Percentiles rank a stretch among this genome's conserved stretches.
Evolutionary conservation across 1,140 invertebrate genomes (phyloP).

Genomic region (Protaetia brevitarsis): DNA sequence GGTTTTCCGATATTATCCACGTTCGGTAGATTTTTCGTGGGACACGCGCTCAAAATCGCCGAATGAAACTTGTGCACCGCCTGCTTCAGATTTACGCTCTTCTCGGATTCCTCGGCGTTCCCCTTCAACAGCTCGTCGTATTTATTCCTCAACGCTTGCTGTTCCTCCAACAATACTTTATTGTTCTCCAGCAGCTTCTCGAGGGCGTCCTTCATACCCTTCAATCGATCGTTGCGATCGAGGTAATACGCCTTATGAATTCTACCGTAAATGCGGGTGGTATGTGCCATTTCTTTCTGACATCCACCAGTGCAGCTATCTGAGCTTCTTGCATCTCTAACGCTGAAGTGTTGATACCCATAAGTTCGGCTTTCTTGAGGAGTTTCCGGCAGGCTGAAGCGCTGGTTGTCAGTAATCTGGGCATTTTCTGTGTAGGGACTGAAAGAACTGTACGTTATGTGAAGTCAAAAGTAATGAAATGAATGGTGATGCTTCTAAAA

Average conservation of each 20-base stretch:
- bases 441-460: conserved; percentile 24
- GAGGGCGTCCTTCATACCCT: conserved; percentile 71
- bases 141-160: conserved; percentile 68
- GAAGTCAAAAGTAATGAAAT: conserved; percentile 8
- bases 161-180: conserved; percentile 64
- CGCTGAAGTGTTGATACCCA: conserved; percentile 79
- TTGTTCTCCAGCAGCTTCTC: conserved; percentile 76
- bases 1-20: conserved; percentile 51
- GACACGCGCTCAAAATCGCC: conserved; percentile 56
- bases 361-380: conserved; percentile 81
- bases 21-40: conserved; percentile 56
- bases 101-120: conserved; percentile 51
- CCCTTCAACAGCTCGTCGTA: conserved; percentile 71
- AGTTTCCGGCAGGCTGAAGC: conserved; percentile 83
- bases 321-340: conserved; percentile 79
- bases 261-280: conserved; percentile 89
- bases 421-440: conserved; percentile 94
- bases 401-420: conserved; percentile 82
- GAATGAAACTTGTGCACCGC: conserved; percentile 58
- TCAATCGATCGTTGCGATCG: conserved; percentile 76
- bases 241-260: conserved; percentile 92
- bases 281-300: conserved; percentile 91
- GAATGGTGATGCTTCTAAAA: not conserved
- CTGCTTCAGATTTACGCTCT: conserved; percentile 50
- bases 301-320: conserved; percentile 73